Evolutionary conservation across 1,140 invertebrate species (phyloP).

Genomic region (Tetragnatha versicolor): DNA sequence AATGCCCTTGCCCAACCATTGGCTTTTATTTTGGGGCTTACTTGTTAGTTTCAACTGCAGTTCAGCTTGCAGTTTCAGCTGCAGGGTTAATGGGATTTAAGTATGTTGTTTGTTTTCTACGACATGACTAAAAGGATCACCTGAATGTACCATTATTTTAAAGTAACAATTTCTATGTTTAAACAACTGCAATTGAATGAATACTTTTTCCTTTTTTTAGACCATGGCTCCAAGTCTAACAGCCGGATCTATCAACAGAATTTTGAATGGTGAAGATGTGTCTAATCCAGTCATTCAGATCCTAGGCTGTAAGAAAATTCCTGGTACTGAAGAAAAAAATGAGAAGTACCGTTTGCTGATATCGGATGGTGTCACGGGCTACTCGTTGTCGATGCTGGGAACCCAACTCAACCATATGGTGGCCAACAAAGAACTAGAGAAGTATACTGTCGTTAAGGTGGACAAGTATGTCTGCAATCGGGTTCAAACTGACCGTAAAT

Average conservation of each 20-base stretch:
- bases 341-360: conserved; percentile 83
- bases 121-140: no score
- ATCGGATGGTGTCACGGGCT: conserved; percentile 83
- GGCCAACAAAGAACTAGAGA: conserved; percentile 74
- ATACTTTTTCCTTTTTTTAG: background rate
- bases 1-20: no score
- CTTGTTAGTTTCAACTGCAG: no score
- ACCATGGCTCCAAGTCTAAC: conserved; percentile 7
- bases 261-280: conserved; percentile 41
- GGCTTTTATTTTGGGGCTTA: no score
- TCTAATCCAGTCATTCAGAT: conserved; percentile 55
- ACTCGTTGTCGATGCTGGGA: conserved; percentile 89
- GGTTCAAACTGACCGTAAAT: conserved; percentile 69
- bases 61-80: no score
- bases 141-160: no score
- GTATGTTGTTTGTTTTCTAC: no score
- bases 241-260: conserved; percentile 29
- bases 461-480: conserved; percentile 82
- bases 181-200: no score
- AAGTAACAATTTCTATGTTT: no score
- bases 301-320: conserved; percentile 72
- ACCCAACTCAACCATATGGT: conserved; percentile 83
- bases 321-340: conserved; percentile 70
- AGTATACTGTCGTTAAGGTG: conserved; percentile 79
- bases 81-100: no score